phyloP scores from a whole-genome alignment of 2,888 invertebrate genomes.

The Colletes collaris region DNA sequence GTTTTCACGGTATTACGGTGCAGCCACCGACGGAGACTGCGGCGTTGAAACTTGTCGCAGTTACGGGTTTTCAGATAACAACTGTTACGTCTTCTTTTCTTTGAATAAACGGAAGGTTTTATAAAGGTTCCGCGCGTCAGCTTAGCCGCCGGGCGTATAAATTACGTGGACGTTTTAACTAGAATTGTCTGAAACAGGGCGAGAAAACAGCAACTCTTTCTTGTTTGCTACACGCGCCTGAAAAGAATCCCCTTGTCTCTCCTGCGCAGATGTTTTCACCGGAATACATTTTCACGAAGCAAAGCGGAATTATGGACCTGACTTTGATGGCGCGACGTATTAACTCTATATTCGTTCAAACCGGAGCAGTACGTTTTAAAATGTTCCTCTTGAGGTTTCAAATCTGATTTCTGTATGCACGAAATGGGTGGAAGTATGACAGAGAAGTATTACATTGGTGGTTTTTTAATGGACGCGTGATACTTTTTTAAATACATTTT shows the following conservation, averaged over 20 bases:
- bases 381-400: background rate
- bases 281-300: conserved; percentile 5
- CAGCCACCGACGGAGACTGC: background rate
- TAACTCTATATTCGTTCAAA: background rate
- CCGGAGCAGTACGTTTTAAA: conserved; percentile 4
- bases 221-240: background rate
- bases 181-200: background rate
- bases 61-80: background rate
- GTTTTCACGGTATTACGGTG: background rate
- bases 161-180: background rate
- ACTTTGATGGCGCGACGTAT: background rate
- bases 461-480: too few species aligned
- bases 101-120: conserved; percentile 1
- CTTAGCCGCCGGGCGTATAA: background rate
- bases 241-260: background rate
- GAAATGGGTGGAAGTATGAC: background rate
- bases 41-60: conserved; percentile 1
- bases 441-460: too few species aligned
- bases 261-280: background rate
- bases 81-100: background rate
- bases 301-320: background rate
- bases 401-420: background rate
- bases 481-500: too few species aligned
- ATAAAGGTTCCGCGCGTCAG: background rate
- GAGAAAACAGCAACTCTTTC: background rate